phyloP scores from a whole-genome alignment of 2,888 invertebrate species.

The Agrotis segetum region DNA sequence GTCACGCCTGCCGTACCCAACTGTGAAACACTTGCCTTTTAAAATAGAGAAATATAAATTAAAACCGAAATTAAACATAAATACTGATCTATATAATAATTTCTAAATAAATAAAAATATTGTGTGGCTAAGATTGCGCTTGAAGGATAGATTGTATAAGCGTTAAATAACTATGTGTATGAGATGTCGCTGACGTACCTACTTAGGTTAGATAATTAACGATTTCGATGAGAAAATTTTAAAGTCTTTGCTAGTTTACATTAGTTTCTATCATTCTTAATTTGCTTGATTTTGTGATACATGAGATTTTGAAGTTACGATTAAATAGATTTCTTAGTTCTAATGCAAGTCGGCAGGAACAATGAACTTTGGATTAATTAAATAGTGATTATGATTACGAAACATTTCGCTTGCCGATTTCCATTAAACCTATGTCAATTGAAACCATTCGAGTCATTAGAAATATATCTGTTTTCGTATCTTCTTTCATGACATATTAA shows the following conservation, averaged over 20 bases:
- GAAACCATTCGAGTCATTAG: slow-evolving; percentile 64
- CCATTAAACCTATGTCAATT: slow-evolving; percentile 50
- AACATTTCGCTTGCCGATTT: slow-evolving; percentile 34
- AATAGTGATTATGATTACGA: not conserved
- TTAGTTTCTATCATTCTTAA: slow-evolving; percentile 57
- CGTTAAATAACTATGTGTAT: slow-evolving; percentile 64
- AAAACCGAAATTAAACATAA: slow-evolving; percentile 60
- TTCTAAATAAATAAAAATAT: slow-evolving; percentile 58
- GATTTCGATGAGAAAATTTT: slow-evolving; percentile 57
- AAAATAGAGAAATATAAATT: slow-evolving; percentile 60
- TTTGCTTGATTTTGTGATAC: slow-evolving; percentile 64
- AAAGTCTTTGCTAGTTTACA: slow-evolving; percentile 63
- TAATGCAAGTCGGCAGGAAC: slow-evolving; percentile 43
- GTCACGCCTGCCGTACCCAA: slow-evolving; percentile 61
- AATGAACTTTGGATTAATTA: not conserved
- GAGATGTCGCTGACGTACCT: slow-evolving; percentile 70
- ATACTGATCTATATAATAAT: slow-evolving; percentile 62
- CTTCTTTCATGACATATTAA: slow-evolving; percentile 40
- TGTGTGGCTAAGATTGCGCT: slow-evolving; percentile 63
- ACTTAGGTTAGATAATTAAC: slow-evolving; percentile 69
- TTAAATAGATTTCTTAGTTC: slow-evolving; percentile 45
- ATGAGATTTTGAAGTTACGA: slow-evolving; percentile 63
- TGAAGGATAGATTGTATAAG: slow-evolving; percentile 61
- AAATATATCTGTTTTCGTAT: slow-evolving; percentile 53
- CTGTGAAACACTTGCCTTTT: slow-evolving; percentile 70